These are phyloP conservation scores for Oikopleura albicans DNA, from an alignment of 23 tunicate genomes.

Conservation along the genomic window DNA sequence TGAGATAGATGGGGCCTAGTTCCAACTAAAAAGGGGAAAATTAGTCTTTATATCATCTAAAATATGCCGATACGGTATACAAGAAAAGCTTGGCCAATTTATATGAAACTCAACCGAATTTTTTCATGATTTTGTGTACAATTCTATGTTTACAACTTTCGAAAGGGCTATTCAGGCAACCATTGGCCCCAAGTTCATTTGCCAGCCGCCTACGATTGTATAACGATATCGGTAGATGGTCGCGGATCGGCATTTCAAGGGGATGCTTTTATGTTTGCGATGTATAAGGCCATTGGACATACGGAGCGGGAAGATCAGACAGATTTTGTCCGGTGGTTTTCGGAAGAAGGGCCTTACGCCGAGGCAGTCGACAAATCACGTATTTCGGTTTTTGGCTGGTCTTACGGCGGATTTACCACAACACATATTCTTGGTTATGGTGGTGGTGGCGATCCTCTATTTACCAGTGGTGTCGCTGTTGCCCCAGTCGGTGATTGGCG, in stretches of 20 bases:
- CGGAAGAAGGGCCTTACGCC: background rate
- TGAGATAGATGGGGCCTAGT: too few relatives aligned
- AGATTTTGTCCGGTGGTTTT: slow-evolving; percentile 41
- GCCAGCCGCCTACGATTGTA: slow-evolving; percentile 62
- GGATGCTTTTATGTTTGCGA: slow-evolving; percentile 17
- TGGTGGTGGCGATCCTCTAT: slow-evolving; percentile 31
- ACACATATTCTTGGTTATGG: slow-evolving; percentile 55
- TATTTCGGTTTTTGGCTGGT: slow-evolving; percentile 24
- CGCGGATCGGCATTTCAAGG: slow-evolving; percentile 79
- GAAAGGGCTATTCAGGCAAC: too few relatives aligned
- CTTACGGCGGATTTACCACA: slow-evolving; percentile 85
- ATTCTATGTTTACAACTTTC: too few relatives aligned
- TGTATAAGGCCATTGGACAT: slow-evolving; percentile 31
- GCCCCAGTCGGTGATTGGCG: slow-evolving; percentile 67
- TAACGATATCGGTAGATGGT: slow-evolving; percentile 64
- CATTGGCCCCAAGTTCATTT: slow-evolving; percentile 82
- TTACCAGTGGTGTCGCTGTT: slow-evolving; percentile 81
- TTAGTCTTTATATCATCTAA: too few relatives aligned
- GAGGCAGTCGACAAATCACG: background rate
- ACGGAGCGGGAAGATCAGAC: slow-evolving; percentile 71
- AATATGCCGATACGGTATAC: too few relatives aligned
- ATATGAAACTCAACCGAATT: too few relatives aligned
- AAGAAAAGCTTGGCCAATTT: too few relatives aligned
- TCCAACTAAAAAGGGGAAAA: too few relatives aligned
- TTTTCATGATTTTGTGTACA: too few relatives aligned